Conservation (phyloP, 2,113 vertebrate genomes). For the Tylochromis polylepis region DNA sequence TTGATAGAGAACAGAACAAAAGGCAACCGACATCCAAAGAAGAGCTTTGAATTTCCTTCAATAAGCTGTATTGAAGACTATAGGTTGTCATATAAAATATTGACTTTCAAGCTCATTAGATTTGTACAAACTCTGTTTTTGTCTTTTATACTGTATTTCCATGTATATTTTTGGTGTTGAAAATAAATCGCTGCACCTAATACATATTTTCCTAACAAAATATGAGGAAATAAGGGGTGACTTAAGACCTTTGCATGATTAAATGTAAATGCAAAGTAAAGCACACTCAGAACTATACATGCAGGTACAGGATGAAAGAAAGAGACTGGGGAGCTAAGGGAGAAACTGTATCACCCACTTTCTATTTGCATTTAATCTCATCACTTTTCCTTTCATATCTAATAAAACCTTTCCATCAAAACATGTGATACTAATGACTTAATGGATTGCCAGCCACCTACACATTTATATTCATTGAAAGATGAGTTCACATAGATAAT, state of each 20-base stretch:
- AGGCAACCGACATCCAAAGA: background rate
- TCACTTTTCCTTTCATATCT: background rate
- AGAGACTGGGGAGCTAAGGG: background rate
- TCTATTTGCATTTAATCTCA: background rate
- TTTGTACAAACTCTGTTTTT: background rate
- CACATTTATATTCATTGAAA: background rate
- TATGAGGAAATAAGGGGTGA: fast-evolving
- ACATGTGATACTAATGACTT: background rate
- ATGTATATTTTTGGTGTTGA: background rate
- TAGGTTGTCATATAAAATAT: background rate
- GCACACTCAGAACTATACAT: background rate
- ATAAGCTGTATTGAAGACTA: background rate
- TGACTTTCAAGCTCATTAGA: background rate
- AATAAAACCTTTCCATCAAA: background rate
- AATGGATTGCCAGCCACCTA: background rate
- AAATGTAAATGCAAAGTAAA: background rate
- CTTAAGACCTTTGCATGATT: background rate
- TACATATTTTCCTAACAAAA: background rate
- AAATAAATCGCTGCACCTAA: background rate
- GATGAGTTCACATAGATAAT: background rate
- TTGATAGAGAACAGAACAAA: background rate
- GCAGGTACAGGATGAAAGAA: background rate
- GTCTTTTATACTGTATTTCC: background rate
- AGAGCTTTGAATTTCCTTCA: background rate
- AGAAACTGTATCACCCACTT: background rate